Evolutionary conservation across 2,797 vertebrate genomes (phyloP).

Genomic region (Alosa sapidissima): DNA sequence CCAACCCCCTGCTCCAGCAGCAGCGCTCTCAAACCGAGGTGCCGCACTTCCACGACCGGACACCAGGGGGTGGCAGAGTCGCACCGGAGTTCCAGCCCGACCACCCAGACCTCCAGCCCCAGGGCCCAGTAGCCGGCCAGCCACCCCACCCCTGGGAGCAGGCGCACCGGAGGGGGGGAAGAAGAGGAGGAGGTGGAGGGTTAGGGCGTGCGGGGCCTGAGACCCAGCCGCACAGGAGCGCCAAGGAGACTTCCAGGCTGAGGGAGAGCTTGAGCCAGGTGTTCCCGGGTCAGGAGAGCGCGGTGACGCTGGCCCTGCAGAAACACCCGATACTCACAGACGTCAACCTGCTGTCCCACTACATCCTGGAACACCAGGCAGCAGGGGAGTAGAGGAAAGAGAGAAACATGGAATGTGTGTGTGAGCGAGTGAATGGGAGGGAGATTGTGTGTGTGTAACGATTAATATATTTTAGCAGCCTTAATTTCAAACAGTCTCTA

Average conservation of each 20-base stretch:
- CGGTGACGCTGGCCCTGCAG: conserved; percentile 81
- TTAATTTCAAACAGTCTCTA: too few relatives aligned
- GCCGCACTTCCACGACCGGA: conserved; percentile 63
- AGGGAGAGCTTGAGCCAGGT: conserved; percentile 74
- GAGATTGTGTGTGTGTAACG: background rate
- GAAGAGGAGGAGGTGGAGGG: conserved; percentile 27
- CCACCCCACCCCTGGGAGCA: background rate
- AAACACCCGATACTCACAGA: conserved; percentile 72
- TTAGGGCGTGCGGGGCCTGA: conserved; percentile 22
- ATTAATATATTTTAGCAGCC: too few relatives aligned
- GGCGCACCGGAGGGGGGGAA: background rate
- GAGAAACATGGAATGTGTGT: background rate
- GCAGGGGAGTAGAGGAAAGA: background rate
- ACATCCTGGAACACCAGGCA: conserved; percentile 69
- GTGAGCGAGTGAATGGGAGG: background rate
- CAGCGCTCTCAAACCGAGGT: conserved; percentile 63
- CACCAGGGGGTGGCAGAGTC: conserved; percentile 39
- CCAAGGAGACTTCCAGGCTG: conserved; percentile 69
- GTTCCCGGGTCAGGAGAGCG: conserved; percentile 78
- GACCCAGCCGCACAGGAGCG: conserved; percentile 48
- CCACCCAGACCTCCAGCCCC: background rate
- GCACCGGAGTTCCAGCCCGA: background rate
- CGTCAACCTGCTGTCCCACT: conserved; percentile 78
- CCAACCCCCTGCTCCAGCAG: conserved; percentile 16
- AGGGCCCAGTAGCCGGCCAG: background rate